Percentiles rank a stretch among this genome's conserved stretches.
These are phyloP conservation scores for Pseudochromis fuscus DNA, from an alignment of 2,797 vertebrate species.

Conservation along the genomic window DNA sequence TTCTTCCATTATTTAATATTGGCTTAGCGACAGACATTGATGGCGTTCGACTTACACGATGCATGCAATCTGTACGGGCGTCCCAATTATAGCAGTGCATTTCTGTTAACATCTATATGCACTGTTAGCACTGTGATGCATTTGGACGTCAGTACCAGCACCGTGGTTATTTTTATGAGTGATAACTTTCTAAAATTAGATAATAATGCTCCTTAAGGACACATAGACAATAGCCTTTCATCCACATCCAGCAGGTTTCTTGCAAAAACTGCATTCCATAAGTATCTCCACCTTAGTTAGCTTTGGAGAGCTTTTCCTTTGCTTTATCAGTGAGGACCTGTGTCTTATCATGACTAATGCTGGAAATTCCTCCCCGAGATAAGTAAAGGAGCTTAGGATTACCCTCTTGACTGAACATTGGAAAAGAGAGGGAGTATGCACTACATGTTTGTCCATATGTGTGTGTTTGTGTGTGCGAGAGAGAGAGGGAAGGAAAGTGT, in stretches of 20 bases:
- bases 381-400: conserved; percentile 88
- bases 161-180: background rate
- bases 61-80: background rate
- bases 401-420: conserved; percentile 85
- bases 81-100: background rate
- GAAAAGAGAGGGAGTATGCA: conserved; percentile 72
- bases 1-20: conserved; percentile 48
- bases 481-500: conserved; percentile 40
- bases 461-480: conserved; percentile 31
- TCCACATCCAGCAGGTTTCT: conserved; percentile 65
- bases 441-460: conserved; percentile 69
- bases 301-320: conserved; percentile 79
- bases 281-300: conserved; percentile 83
- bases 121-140: background rate
- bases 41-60: conserved; percentile 25
- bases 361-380: conserved; percentile 87
- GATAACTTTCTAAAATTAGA: conserved; percentile 2
- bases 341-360: conserved; percentile 87
- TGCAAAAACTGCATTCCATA: conserved; percentile 75
- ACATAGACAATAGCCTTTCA: conserved; percentile 47
- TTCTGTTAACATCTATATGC: background rate
- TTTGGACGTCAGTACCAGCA: background rate
- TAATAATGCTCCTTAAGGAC: conserved; percentile 20
- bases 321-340: conserved; percentile 81
- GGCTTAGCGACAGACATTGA: conserved; percentile 23